Conservation (phyloP, 2,113 vertebrate species). For the Pangasianodon hypophthalmus region DNA sequence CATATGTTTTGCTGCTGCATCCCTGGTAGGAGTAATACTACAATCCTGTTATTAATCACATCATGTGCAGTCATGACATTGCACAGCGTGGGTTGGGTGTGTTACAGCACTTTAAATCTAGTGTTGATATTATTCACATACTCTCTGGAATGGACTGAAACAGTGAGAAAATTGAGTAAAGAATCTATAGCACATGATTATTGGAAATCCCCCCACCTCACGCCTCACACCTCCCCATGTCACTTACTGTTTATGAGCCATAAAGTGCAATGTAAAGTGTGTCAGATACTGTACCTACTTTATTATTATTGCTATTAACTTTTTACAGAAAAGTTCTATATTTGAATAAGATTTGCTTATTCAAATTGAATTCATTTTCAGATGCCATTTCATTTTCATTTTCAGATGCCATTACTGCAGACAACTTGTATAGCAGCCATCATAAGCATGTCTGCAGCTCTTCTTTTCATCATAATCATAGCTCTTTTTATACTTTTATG, state of each 20-base stretch:
- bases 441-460: background rate
- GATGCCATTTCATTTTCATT: background rate
- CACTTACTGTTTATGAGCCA: background rate
- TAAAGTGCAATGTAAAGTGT: background rate
- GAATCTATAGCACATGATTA: background rate
- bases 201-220: background rate
- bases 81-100: background rate
- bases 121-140: background rate
- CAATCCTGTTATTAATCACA: background rate
- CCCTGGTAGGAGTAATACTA: background rate
- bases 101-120: background rate
- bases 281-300: no score
- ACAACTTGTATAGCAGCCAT: background rate
- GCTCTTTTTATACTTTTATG: background rate
- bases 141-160: background rate
- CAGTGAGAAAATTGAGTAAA: background rate
- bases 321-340: background rate
- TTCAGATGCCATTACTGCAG: background rate
- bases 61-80: background rate
- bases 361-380: slow-evolving; percentile 14
- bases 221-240: background rate
- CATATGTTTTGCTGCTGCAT: background rate
- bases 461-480: background rate
- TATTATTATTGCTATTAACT: no score
- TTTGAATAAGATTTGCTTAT: background rate